phyloP scores from a whole-genome alignment of 2,797 vertebrate genomes.

The Megaceryle alcyon region DNA sequence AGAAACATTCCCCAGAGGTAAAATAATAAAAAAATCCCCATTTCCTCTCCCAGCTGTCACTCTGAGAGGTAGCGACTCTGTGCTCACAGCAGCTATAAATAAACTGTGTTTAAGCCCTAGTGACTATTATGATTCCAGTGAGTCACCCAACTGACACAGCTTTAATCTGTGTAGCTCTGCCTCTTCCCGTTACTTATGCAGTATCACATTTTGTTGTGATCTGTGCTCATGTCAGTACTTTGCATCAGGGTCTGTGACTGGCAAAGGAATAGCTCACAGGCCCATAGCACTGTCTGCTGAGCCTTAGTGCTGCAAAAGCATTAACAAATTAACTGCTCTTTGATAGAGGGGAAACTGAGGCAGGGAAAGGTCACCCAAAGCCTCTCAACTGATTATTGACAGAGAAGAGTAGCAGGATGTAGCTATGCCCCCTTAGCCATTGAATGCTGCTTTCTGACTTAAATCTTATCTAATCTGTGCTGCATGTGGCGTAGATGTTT shows the following conservation, averaged over 20 bases:
- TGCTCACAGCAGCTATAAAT: slow-evolving; percentile 33
- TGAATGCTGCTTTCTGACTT: not conserved
- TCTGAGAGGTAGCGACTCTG: not conserved
- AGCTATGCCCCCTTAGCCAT: not conserved
- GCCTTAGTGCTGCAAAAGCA: not conserved
- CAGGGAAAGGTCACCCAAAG: not conserved
- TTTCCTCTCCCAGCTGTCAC: slow-evolving; percentile 35
- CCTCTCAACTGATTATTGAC: not conserved
- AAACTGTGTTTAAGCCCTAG: not conserved
- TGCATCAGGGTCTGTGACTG: not conserved
- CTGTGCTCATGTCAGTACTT: not conserved
- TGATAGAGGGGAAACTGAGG: not conserved
- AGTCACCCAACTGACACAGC: not conserved
- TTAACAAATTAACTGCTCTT: not conserved
- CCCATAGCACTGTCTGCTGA: not conserved
- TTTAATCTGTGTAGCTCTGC: slow-evolving; percentile 21
- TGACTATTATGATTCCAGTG: not conserved
- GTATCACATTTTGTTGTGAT: not conserved
- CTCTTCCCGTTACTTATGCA: not conserved
- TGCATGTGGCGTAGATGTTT: not conserved
- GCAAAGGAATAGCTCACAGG: not conserved
- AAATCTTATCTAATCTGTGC: not conserved
- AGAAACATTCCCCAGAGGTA: not conserved
- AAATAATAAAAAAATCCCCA: not conserved
- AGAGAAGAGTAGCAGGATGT: not conserved